phyloP scores from a whole-genome alignment of 2,797 vertebrate genomes.

The Brachyalestes nurse region DNA sequence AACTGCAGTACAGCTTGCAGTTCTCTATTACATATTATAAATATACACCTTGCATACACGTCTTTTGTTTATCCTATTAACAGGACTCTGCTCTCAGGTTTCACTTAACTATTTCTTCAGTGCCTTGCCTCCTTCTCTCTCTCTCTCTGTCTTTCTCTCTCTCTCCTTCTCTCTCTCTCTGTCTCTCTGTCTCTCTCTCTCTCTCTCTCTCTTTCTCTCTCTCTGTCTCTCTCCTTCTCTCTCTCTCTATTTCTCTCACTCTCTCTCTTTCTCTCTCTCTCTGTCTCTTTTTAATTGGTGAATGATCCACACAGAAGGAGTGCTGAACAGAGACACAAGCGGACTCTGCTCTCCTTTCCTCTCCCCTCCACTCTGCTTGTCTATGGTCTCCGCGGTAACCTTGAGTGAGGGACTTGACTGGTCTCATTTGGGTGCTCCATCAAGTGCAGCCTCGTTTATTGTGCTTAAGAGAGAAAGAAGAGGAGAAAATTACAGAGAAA shows the following conservation, averaged over 20 bases:
- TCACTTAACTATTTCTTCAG: conserved; percentile 68
- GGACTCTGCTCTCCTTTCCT: not conserved
- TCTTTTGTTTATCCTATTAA: conserved; percentile 68
- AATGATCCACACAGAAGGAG: conserved; percentile 31
- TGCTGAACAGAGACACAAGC: conserved; percentile 20
- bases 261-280: not conserved
- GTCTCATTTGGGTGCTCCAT: conserved; percentile 47
- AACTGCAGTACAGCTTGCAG: not conserved
- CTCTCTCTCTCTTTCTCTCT: not conserved
- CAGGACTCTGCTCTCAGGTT: conserved; percentile 71
- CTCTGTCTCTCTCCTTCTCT: not conserved
- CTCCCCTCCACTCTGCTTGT: conserved; percentile 30
- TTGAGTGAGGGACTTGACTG: conserved; percentile 48
- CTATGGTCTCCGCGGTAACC: conserved; percentile 43
- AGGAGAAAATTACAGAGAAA: conserved; percentile 52
- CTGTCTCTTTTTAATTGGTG: conserved; percentile 7
- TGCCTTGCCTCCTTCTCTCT: conserved; percentile 44
- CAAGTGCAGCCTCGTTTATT: conserved; percentile 52
- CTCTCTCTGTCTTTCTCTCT: not conserved
- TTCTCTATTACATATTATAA: not conserved
- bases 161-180: not conserved
- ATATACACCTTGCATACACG: conserved; percentile 63
- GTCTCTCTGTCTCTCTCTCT: conserved; percentile 57
- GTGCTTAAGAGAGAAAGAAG: conserved; percentile 47
- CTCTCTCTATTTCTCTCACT: conserved; percentile 46